A percentile compares a stretch with the other conserved stretches of the same genome.
Evolutionary conservation across 2,113 vertebrate species (phyloP).

Genomic region (Spea multiplicata): DNA sequence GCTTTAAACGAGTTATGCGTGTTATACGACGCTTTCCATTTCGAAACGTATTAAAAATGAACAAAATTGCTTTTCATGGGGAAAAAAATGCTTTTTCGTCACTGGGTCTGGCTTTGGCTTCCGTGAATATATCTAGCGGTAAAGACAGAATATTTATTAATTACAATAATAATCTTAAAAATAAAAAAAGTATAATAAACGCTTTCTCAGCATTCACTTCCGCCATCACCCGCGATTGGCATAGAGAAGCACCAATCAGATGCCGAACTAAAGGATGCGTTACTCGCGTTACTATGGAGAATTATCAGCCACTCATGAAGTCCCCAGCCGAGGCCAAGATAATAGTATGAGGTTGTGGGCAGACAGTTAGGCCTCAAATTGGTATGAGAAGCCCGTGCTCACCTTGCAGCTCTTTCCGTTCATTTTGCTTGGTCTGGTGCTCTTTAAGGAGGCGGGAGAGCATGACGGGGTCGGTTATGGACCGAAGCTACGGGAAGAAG

Average conservation of each 20-base stretch:
- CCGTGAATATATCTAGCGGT: too few relatives aligned
- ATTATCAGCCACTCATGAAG: background rate
- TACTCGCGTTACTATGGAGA: background rate
- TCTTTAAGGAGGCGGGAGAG: slow-evolving; percentile 87
- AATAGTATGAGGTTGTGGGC: slow-evolving; percentile 19
- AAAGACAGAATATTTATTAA: too few relatives aligned
- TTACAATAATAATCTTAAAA: too few relatives aligned
- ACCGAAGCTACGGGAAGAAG: background rate
- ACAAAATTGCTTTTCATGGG: too few relatives aligned
- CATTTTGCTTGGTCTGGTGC: slow-evolving; percentile 88
- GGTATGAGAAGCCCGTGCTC: slow-evolving; percentile 15
- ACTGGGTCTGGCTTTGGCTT: too few relatives aligned
- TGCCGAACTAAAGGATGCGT: background rate
- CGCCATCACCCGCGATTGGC: background rate
- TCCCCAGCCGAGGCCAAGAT: background rate
- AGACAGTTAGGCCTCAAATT: slow-evolving; percentile 36
- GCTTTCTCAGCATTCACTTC: background rate
- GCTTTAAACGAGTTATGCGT: too few relatives aligned
- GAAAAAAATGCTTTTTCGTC: too few relatives aligned
- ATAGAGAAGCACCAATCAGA: background rate
- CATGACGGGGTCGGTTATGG: slow-evolving; percentile 61
- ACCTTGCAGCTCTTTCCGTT: slow-evolving; percentile 90
- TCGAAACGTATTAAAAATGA: too few relatives aligned
- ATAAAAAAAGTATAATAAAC: too few relatives aligned
- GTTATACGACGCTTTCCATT: too few relatives aligned